A percentile compares a stretch with the other conserved stretches of the same genome.
Conservation (phyloP, 2,888 invertebrate species). For the Mimachlamys varia region DNA sequence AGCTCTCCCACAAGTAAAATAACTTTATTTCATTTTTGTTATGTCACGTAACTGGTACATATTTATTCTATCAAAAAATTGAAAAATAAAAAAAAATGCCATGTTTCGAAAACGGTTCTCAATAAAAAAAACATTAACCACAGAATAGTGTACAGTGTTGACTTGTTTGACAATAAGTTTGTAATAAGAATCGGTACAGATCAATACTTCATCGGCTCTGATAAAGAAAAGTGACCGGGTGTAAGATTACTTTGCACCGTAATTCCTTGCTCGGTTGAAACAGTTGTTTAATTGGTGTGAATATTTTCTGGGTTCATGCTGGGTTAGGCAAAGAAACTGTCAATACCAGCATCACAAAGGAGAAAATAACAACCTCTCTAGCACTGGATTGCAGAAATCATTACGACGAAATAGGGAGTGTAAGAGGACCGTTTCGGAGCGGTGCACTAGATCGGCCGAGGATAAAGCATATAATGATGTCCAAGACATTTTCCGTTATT, state of each 20-base stretch:
- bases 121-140: not conserved
- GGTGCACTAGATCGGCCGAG: not conserved
- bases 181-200: not conserved
- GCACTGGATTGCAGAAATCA: not conserved
- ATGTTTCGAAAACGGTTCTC: not conserved
- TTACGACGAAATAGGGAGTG: not conserved
- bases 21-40: too few species aligned
- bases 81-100: too few species aligned
- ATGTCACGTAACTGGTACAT: too few species aligned
- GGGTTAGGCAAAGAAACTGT: not conserved
- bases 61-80: too few species aligned
- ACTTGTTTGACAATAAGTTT: not conserved
- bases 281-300: not conserved
- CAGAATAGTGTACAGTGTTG: not conserved
- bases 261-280: not conserved
- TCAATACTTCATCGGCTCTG: not conserved
- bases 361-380: not conserved
- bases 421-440: not conserved
- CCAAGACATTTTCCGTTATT: not conserved
- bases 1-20: too few species aligned
- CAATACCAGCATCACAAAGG: slow-evolving; percentile 8
- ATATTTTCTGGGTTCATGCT: not conserved
- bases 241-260: not conserved
- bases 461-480: not conserved
- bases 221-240: not conserved